Percentiles rank a stretch among this genome's conserved stretches.
Conservation (phyloP, 2,888 invertebrate genomes). For the Cyclophora punctaria region DNA sequence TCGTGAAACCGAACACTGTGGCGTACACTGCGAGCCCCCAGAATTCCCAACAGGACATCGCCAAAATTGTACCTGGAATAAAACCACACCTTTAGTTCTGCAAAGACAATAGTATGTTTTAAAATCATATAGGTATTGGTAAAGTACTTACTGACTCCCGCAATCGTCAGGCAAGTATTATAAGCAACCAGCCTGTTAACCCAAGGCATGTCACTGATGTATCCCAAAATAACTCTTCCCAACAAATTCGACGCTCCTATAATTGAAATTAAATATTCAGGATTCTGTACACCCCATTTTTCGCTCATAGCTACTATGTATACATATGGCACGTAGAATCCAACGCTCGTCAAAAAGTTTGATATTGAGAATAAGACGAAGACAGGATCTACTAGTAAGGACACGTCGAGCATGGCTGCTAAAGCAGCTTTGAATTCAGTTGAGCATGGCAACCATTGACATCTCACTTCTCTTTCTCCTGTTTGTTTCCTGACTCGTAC, state of each 20-base stretch:
- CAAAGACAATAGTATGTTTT: too few relatives aligned
- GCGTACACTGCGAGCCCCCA: conserved; percentile 84
- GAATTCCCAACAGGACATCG: conserved; percentile 84
- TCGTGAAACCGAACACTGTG: conserved; percentile 89
- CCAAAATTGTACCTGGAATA: conserved; percentile 83
- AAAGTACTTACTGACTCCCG: conserved; percentile 85
- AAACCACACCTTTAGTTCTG: neutral
- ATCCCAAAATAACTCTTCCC: conserved; percentile 92
- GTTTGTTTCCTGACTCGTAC: conserved; percentile 34
- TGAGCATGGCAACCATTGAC: conserved; percentile 79
- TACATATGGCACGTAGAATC: conserved; percentile 95
- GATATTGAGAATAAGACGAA: conserved; percentile 94
- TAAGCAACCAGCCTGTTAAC: conserved; percentile 94
- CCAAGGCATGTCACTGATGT: conserved; percentile 90
- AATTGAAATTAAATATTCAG: conserved; percentile 83
- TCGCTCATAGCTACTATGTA: conserved; percentile 86
- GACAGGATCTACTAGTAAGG: conserved; percentile 87
- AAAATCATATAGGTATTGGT: too few relatives aligned
- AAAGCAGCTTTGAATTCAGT: conserved; percentile 82
- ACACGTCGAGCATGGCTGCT: conserved; percentile 88
- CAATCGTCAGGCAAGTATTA: conserved; percentile 89
- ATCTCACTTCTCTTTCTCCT: conserved; percentile 60
- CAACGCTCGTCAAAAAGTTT: conserved; percentile 96
- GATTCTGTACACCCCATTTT: conserved; percentile 74
- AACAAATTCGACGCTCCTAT: conserved; percentile 92